These are phyloP conservation scores for Anseranas semipalmata DNA, from an alignment of 2,113 vertebrate species.

Conservation along the genomic window DNA sequence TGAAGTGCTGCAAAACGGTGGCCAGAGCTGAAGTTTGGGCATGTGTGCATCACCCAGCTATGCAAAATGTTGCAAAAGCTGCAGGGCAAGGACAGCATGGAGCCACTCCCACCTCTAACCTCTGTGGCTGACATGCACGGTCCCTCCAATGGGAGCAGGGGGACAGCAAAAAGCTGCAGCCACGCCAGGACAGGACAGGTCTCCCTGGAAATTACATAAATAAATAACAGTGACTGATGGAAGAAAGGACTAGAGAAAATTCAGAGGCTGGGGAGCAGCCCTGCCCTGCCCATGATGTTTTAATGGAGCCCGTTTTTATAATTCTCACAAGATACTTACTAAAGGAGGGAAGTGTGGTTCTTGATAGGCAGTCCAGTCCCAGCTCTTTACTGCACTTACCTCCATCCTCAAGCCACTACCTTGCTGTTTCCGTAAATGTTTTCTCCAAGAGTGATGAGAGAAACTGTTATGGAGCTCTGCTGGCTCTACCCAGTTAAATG, in stretches of 20 bases:
- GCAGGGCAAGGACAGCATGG: background rate
- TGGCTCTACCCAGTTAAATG: background rate
- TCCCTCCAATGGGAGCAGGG: no score
- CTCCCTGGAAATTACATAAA: background rate
- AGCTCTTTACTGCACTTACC: background rate
- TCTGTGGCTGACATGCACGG: rapidly evolving
- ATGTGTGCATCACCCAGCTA: rapidly evolving
- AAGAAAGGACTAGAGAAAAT: background rate
- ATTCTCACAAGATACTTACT: background rate
- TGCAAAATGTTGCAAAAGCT: background rate
- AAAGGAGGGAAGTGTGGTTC: background rate
- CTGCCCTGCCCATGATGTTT: background rate
- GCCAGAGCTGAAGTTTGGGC: background rate
- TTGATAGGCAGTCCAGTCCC: background rate
- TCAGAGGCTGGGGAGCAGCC: background rate
- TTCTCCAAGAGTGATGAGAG: background rate
- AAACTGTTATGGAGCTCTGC: background rate
- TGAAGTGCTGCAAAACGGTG: background rate
- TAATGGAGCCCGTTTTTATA: background rate
- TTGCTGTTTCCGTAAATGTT: background rate
- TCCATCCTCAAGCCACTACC: background rate
- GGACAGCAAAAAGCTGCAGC: background rate
- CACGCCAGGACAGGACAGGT: background rate
- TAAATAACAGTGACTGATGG: background rate
- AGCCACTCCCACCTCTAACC: background rate